Evolutionary conservation across 2,797 vertebrate genomes (phyloP).

Genomic region (Sciurus vulgaris): DNA sequence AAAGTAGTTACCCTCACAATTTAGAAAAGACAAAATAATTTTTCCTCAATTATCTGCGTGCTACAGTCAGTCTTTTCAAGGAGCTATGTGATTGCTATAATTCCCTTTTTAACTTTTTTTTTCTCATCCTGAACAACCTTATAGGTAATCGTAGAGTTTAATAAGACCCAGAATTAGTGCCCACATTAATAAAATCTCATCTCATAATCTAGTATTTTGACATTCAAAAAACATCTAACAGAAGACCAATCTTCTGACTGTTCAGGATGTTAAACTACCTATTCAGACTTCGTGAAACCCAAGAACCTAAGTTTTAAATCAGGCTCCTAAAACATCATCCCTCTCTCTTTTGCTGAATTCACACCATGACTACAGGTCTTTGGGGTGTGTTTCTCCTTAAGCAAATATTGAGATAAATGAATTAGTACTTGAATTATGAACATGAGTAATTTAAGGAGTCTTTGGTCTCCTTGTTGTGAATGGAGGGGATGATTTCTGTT

Average conservation of each 20-base stretch:
- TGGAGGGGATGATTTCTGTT: neutral
- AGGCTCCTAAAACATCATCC: neutral
- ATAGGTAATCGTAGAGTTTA: conserved; percentile 22
- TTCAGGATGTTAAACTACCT: conserved; percentile 2
- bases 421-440: conserved; percentile 48
- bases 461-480: neutral
- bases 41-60: conserved; percentile 50
- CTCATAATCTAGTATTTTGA: neutral
- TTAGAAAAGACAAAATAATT: conserved; percentile 62
- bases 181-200: conserved; percentile 43
- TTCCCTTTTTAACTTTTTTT: conserved; percentile 23
- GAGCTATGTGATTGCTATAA: conserved; percentile 7
- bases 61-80: neutral
- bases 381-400: conserved; percentile 27
- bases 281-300: neutral
- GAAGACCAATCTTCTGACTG: conserved; percentile 25
- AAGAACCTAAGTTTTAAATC: neutral
- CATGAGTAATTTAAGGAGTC: conserved; percentile 72
- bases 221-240: conserved; percentile 43
- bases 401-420: conserved; percentile 58
- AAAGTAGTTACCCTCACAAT: conserved; percentile 48
- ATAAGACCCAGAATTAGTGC: conserved; percentile 52
- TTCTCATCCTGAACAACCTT: neutral
- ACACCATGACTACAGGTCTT: neutral
- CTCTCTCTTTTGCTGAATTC: conserved; percentile 16